Evolutionary conservation across 2,113 vertebrate species (phyloP).

Genomic region (Erythrocebus patas): DNA sequence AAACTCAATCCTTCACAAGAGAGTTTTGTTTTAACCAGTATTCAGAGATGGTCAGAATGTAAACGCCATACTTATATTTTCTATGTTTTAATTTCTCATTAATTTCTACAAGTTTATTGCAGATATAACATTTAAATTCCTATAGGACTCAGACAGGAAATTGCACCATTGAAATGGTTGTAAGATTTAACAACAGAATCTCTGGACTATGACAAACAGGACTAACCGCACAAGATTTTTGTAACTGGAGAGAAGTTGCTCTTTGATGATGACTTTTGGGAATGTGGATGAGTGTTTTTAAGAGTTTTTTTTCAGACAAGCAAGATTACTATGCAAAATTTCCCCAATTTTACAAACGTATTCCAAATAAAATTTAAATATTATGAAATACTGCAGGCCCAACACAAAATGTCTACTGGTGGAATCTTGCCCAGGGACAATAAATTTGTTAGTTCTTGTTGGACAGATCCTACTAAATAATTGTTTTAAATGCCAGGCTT

Average conservation of each 20-base stretch:
- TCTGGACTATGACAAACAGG: neutral
- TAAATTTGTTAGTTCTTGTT: neutral
- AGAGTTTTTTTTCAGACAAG: neutral
- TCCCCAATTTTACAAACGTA: neutral
- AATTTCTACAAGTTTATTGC: neutral
- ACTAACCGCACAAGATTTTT: accelerated
- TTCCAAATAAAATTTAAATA: neutral
- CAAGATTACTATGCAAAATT: neutral
- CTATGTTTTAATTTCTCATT: neutral
- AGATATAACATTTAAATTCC: neutral
- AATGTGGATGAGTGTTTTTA: neutral
- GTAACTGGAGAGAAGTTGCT: accelerated
- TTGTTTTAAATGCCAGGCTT: neutral
- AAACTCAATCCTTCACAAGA: neutral
- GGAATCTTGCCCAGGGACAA: neutral
- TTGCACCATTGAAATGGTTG: neutral
- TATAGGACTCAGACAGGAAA: accelerated
- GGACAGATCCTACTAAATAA: neutral
- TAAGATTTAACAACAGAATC: neutral
- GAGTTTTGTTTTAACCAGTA: neutral
- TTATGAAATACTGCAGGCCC: neutral
- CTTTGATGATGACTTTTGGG: neutral
- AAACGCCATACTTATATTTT: neutral
- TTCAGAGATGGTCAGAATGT: neutral
- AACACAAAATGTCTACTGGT: neutral